Base-by-base conservation (phyloP, 2,797 vertebrate species). In the Mustela erminea region DNA sequence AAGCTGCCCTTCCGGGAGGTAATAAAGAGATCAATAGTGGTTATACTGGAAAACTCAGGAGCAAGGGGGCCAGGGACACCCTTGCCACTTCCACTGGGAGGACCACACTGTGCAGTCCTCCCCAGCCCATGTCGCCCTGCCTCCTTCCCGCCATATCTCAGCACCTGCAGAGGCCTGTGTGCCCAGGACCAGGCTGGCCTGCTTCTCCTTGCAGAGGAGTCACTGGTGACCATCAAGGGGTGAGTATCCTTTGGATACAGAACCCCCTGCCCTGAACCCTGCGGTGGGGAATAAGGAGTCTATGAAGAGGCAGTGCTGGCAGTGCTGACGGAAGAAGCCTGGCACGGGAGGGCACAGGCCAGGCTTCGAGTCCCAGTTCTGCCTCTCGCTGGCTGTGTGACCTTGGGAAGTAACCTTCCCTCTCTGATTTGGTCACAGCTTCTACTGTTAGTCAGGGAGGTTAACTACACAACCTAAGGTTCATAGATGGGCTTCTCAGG, bases 11-110 rank as follows among this genome's bases (percentile, higher is more conserved):
- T 98, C 96, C 83, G 75, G 88, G 94, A 98, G 80, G 90, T 94
- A 98, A 98, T 94, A 85, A 93, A 98, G 98, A 98, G 98, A 98
- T 98, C 98, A 93, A 97, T 98, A 92, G 92, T 0, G 58, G 95
- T 97, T 95, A 95, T 90, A 83, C 38, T 12, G 27, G 85, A 95
- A 89, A 92, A 96, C 94, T 96, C 46, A 38, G 84, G 0, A 90
- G 60, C 0, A 0, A 87, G 25, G 17, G 75, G 87, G 5, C 54
- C 23, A 29, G 85, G 35, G 41, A 70, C 43, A 12, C 41, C 68
- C 17, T 38, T 5, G 49, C 3, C 2, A 4, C 2, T 9, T 35
- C 29, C 64, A 29, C 35, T 4, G 5, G 64, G 49, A 72, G 56
- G 25, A 64, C 15, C 62, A 74, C 56, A 38, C 38, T 2, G 20